Evolutionary conservation across 1,140 invertebrate species (phyloP).

Genomic region (Adoxophyes honmai): DNA sequence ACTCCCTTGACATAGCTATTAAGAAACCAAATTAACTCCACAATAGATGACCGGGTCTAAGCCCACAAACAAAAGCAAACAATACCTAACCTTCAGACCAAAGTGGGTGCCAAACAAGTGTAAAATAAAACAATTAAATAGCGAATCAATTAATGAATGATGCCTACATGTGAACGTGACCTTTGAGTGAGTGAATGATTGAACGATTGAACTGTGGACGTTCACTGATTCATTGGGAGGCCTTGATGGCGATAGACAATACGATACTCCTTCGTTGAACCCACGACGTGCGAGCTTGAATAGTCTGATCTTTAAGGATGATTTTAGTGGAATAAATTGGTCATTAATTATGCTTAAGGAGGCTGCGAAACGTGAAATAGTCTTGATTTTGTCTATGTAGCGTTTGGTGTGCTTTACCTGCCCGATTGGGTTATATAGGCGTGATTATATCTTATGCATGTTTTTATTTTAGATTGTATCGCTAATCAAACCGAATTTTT

Average conservation of each 20-base stretch:
- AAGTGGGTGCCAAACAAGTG: slow-evolving; percentile 13
- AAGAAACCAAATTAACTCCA: not conserved
- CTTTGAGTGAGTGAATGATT: not conserved
- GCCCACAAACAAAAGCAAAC: slow-evolving; percentile 1
- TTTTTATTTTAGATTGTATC: no score
- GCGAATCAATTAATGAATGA: slow-evolving; percentile 14
- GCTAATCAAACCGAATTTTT: no score
- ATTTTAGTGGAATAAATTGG: no score
- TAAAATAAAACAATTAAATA: slow-evolving; percentile 14
- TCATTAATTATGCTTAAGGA: no score
- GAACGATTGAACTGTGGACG: not conserved
- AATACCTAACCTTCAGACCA: slow-evolving; percentile 7
- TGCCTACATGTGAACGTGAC: slow-evolving; percentile 12
- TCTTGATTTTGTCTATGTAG: no score
- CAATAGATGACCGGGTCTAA: not conserved
- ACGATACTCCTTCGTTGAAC: not conserved
- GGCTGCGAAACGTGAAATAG: no score
- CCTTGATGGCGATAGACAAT: slow-evolving; percentile 9
- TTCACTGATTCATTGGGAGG: slow-evolving; percentile 6
- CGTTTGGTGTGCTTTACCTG: no score
- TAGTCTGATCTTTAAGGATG: not conserved
- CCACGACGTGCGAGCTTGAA: not conserved
- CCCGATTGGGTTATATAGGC: no score
- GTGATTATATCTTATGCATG: no score
- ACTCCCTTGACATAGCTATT: not conserved